A percentile compares a stretch with the other conserved stretches of the same genome.
These are phyloP conservation scores for Hepsetus odoe DNA, from an alignment of 2,113 vertebrate species.

Conservation along the genomic window DNA sequence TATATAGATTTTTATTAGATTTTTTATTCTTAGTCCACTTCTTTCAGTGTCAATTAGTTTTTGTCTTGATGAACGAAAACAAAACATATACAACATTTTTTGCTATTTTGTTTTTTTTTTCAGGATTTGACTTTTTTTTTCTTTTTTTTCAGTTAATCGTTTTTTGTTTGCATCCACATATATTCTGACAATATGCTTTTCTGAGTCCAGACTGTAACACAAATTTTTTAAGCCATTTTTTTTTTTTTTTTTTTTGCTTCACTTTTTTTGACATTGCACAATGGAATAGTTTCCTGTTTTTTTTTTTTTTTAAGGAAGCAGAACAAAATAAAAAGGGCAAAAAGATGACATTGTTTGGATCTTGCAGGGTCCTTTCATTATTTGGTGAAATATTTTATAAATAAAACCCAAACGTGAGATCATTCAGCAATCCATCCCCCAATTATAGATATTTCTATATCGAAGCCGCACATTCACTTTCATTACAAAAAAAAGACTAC, in stretches of 20 bases:
- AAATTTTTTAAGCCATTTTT: slow-evolving; percentile 1
- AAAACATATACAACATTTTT: slow-evolving; percentile 65
- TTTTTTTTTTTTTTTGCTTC: slow-evolving; percentile 41
- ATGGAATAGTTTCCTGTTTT: slow-evolving; percentile 47
- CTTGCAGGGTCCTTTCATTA: slow-evolving; percentile 41
- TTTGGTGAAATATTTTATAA: slow-evolving; percentile 43
- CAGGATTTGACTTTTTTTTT: slow-evolving; percentile 43
- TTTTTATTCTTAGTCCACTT: slow-evolving; percentile 76
- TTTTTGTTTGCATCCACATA: slow-evolving; percentile 52
- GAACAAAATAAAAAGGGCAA: slow-evolving; percentile 30
- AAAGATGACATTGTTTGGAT: slow-evolving; percentile 34
- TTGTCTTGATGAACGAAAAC: slow-evolving; percentile 62
- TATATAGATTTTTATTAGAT: slow-evolving; percentile 66
- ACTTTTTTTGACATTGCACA: slow-evolving; percentile 53
- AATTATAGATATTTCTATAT: slow-evolving; percentile 44
- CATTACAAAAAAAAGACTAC: slow-evolving; percentile 65
- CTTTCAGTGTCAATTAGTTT: slow-evolving; percentile 72
- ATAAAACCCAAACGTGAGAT: slow-evolving; percentile 39
- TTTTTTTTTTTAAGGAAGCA: slow-evolving; percentile 9
- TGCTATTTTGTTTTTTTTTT: slow-evolving; percentile 49
- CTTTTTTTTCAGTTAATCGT: slow-evolving; percentile 45
- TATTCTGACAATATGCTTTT: slow-evolving; percentile 39
- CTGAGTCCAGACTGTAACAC: slow-evolving; percentile 47
- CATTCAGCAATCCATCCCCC: slow-evolving; percentile 42
- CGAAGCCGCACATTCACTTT: slow-evolving; percentile 76